Percentiles rank a stretch among this genome's conserved stretches.
Conservation (phyloP, 2,797 vertebrate genomes). For the Molossus alvarezi region DNA sequence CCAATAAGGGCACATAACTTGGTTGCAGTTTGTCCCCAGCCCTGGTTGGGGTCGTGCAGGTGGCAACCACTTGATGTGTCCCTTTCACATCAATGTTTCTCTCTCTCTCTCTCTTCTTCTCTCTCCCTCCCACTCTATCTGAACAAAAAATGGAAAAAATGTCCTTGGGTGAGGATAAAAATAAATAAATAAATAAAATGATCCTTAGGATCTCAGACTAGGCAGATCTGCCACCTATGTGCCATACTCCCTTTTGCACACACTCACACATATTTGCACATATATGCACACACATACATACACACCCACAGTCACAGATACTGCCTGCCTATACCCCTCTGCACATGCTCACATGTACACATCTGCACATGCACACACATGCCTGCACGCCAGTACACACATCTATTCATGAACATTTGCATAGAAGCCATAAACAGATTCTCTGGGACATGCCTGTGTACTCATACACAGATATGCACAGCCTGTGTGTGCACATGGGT, state of each 20-base stretch:
- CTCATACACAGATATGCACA: slow-evolving; percentile 19
- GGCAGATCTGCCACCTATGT: neutral
- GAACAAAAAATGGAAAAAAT: no score
- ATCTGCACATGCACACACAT: neutral
- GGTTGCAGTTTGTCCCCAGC: no score
- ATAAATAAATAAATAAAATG: neutral
- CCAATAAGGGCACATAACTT: no score
- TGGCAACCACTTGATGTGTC: no score
- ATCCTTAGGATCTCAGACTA: neutral
- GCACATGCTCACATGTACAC: neutral
- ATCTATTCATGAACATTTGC: neutral
- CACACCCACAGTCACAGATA: neutral
- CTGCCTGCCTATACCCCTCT: neutral
- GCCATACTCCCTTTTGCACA: neutral
- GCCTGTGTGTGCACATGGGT: neutral
- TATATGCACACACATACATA: neutral
- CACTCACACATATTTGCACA: neutral
- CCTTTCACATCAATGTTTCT: no score
- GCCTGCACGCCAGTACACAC: neutral
- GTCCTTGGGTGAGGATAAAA: no score
- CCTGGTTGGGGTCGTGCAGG: no score
- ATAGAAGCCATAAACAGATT: neutral
- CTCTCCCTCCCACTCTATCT: no score
- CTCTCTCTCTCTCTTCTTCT: no score
- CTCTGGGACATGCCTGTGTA: neutral